Evolutionary conservation across 2,113 vertebrate genomes (phyloP).

Genomic region (Notothenia coriiceps): DNA sequence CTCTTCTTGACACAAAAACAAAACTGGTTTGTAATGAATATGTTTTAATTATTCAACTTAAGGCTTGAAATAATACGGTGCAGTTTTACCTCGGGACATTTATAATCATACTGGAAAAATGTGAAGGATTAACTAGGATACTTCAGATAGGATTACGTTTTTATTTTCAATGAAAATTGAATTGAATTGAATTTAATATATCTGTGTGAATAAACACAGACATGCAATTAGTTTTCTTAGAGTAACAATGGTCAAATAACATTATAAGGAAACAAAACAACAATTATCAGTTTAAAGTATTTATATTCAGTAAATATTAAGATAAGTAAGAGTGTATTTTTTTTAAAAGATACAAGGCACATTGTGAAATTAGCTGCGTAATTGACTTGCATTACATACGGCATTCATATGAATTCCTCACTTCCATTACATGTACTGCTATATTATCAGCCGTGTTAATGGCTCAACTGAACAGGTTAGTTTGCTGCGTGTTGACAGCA

Average conservation of each 20-base stretch:
- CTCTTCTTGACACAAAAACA: background rate
- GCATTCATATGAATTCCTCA: too few relatives aligned
- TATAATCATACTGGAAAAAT: background rate
- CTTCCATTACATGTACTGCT: too few relatives aligned
- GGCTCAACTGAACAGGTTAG: slow-evolving; percentile 30
- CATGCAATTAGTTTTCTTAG: too few relatives aligned
- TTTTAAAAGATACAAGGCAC: too few relatives aligned
- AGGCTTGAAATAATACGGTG: slow-evolving; percentile 17
- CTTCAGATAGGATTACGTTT: too few relatives aligned
- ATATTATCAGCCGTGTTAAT: background rate
- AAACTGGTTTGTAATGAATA: background rate
- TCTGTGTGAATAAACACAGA: too few relatives aligned
- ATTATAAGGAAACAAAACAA: background rate
- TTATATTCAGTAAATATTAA: slow-evolving; percentile 1
- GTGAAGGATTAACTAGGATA: background rate
- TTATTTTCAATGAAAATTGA: too few relatives aligned
- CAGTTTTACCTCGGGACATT: slow-evolving; percentile 7
- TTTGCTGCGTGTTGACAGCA: slow-evolving; percentile 40
- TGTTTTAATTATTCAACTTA: background rate
- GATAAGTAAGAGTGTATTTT: background rate
- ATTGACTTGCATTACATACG: too few relatives aligned
- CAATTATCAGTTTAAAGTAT: background rate
- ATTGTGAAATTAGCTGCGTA: too few relatives aligned
- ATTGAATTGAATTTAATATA: too few relatives aligned
- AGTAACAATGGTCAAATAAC: background rate